Percentiles rank a stretch among this genome's conserved stretches.
Conservation (phyloP, 2,113 vertebrate genomes). For the Oceanites oceanicus region DNA sequence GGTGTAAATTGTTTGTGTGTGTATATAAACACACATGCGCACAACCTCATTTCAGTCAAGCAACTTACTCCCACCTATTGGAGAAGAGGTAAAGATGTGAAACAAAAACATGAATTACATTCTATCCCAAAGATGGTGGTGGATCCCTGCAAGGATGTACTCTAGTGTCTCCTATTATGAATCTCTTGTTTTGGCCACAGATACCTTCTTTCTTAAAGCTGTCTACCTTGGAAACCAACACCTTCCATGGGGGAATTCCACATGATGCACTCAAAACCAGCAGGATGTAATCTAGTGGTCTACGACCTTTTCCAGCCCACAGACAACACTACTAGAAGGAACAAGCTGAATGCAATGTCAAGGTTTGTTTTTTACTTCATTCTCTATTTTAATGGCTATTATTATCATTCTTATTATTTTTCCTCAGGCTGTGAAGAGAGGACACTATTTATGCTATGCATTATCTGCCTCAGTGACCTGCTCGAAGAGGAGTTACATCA, state of each 20-base stretch:
- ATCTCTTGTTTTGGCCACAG: background rate
- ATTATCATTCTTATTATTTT: background rate
- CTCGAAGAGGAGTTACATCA: background rate
- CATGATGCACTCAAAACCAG: background rate
- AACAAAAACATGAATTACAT: background rate
- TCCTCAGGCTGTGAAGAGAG: background rate
- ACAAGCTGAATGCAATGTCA: background rate
- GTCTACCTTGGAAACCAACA: background rate
- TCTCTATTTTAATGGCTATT: background rate
- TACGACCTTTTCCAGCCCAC: background rate
- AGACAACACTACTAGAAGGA: background rate
- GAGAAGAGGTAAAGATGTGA: background rate
- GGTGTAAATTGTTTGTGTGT: rapidly evolving
- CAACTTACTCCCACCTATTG: background rate
- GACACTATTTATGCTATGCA: background rate
- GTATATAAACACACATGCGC: background rate
- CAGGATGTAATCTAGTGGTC: background rate
- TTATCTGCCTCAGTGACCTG: background rate
- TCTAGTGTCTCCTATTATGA: background rate
- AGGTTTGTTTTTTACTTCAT: background rate
- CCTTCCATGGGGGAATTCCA: background rate
- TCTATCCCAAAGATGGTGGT: background rate
- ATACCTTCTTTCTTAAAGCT: background rate
- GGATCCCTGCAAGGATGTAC: background rate
- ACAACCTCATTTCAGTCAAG: background rate